These are phyloP conservation scores for Microctenopoma lineatum DNA, from an alignment of 2,797 vertebrate genomes.

Conservation along the genomic window DNA sequence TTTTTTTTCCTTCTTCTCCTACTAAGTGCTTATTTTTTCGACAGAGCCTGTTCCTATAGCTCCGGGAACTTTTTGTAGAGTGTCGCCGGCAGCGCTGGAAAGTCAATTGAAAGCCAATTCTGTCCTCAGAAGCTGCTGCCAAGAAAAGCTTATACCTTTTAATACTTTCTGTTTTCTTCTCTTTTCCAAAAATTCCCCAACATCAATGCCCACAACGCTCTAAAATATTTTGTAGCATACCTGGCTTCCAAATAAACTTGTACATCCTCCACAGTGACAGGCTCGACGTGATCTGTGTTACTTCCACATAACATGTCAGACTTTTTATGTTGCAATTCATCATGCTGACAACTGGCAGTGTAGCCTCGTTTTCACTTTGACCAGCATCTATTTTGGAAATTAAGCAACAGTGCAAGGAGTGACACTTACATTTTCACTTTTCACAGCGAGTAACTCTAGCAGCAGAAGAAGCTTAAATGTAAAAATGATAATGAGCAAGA, in stretches of 20 bases:
- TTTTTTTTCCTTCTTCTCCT: constrained; percentile 65
- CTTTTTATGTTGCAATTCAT: constrained; percentile 42
- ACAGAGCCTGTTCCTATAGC: constrained; percentile 77
- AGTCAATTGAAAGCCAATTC: constrained; percentile 81
- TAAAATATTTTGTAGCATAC: constrained; percentile 34
- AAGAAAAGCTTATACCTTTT: constrained; percentile 80
- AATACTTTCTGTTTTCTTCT: constrained; percentile 73
- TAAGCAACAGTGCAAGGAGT: background rate
- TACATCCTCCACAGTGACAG: constrained; percentile 55
- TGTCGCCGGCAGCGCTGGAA: constrained; percentile 78
- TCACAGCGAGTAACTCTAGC: background rate
- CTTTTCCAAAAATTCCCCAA: constrained; percentile 50
- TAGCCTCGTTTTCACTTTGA: constrained; percentile 9
- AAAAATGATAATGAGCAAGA: background rate
- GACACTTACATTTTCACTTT: constrained; percentile 1
- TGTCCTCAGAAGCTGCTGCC: constrained; percentile 77
- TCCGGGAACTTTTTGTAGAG: constrained; percentile 78
- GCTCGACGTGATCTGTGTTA: constrained; percentile 36
- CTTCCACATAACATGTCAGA: constrained; percentile 44
- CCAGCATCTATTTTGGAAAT: constrained; percentile 13
- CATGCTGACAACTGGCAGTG: constrained; percentile 42
- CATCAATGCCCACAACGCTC: constrained; percentile 45
- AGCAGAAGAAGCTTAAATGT: background rate
- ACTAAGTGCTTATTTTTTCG: constrained; percentile 79
- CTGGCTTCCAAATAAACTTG: constrained; percentile 50